phyloP scores from a whole-genome alignment of 2,888 invertebrate species.

The Rhamnusium bicolor region DNA sequence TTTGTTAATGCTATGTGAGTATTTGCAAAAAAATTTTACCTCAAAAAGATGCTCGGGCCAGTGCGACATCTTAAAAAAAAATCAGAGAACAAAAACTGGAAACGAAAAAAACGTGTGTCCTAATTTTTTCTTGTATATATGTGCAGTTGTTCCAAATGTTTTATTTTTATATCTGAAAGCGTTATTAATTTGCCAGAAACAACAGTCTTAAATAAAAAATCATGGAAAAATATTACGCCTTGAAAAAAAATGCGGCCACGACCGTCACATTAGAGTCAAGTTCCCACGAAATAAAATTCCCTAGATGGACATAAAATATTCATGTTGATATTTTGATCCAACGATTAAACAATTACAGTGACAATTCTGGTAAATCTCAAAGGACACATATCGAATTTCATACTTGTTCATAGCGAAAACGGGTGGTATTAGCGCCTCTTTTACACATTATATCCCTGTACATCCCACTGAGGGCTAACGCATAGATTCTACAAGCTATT shows the following conservation, averaged over 20 bases:
- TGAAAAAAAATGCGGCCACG: background rate
- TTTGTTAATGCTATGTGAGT: too few species aligned
- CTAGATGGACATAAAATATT: constrained; percentile 57
- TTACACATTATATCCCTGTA: constrained; percentile 21
- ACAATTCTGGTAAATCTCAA: constrained; percentile 50
- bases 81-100: too few species aligned
- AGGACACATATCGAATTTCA: constrained; percentile 46
- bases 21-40: too few species aligned
- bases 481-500: constrained; percentile 24
- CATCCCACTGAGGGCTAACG: constrained; percentile 21
- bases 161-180: too few species aligned
- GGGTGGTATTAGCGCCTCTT: constrained; percentile 1
- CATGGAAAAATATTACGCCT: background rate
- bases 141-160: too few species aligned
- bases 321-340: constrained; percentile 59
- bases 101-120: too few species aligned
- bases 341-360: constrained; percentile 60
- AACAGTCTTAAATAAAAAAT: background rate
- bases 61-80: too few species aligned
- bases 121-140: too few species aligned
- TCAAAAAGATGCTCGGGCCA: too few species aligned
- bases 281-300: constrained; percentile 51
- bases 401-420: constrained; percentile 28
- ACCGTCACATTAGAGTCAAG: constrained; percentile 33
- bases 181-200: too few species aligned